Percentiles rank a stretch among this genome's conserved stretches.
Evolutionary conservation across 2,888 invertebrate genomes (phyloP).

Genomic region (Nomada fucata): DNA sequence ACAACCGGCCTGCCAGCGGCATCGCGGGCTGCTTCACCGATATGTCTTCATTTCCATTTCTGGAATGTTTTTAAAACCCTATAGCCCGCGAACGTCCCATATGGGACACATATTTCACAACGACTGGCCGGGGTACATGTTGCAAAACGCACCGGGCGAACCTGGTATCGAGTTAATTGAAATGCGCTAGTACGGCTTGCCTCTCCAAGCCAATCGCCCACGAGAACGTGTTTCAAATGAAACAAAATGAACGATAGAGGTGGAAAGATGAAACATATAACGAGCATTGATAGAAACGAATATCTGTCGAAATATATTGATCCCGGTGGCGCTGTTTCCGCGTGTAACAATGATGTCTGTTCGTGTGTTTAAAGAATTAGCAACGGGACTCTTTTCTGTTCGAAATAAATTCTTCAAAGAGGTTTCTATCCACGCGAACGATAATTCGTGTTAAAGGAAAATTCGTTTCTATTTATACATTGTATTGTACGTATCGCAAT

Average conservation of each 20-base stretch:
- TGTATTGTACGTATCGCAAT: too few relatives aligned
- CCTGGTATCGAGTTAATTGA: conserved; percentile 69
- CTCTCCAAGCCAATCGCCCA: conserved; percentile 56
- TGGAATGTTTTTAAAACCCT: conserved; percentile 74
- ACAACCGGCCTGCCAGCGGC: conserved; percentile 74
- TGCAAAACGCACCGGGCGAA: conserved; percentile 60
- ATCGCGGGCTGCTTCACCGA: conserved; percentile 65
- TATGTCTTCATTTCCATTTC: conserved; percentile 78
- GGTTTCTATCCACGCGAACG: too few relatives aligned
- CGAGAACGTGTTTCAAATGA: conserved; percentile 48
- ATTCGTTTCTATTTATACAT: too few relatives aligned
- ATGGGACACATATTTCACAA: conserved; percentile 79
- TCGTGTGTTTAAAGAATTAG: too few relatives aligned
- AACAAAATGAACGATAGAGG: background rate
- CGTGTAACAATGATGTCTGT: background rate
- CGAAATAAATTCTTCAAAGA: too few relatives aligned
- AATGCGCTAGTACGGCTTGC: conserved; percentile 59
- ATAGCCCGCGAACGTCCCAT: conserved; percentile 76
- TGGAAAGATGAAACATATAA: conserved; percentile 3
- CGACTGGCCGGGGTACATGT: conserved; percentile 66
- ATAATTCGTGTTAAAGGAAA: too few relatives aligned
- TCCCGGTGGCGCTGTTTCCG: background rate
- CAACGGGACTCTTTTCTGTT: too few relatives aligned
- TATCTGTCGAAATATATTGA: conserved; percentile 32
- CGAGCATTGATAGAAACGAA: conserved; percentile 9